Percentiles rank a stretch among this genome's conserved stretches.
Conservation (phyloP, 1,140 invertebrate genomes). For the Anadara kagoshimensis region DNA sequence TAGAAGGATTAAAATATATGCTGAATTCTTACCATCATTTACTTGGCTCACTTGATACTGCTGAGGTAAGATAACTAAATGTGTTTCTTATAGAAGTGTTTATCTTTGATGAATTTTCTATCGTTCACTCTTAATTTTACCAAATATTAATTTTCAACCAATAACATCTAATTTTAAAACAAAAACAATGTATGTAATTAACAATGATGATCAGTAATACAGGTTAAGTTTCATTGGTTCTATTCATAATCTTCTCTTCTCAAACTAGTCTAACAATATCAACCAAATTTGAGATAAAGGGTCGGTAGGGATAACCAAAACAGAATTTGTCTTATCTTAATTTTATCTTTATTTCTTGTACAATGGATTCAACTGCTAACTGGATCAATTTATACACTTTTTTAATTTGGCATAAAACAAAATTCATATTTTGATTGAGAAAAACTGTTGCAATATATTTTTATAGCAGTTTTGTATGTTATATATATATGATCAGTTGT, state of each 20-base stretch:
- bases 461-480: not conserved
- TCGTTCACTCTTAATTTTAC: not conserved
- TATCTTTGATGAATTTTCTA: not conserved
- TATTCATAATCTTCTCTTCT: no score
- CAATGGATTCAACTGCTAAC: not conserved
- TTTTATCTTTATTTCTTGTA: not conserved
- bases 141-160: not conserved
- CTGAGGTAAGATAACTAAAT: constrained; percentile 63
- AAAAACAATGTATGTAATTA: not conserved
- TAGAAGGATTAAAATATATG: constrained; percentile 71
- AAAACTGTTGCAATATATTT: not conserved
- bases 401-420: not conserved
- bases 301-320: no score
- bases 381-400: not conserved
- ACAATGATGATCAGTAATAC: no score
- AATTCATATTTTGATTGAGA: not conserved
- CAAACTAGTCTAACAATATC: no score
- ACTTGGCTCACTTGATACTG: constrained; percentile 68
- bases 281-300: no score
- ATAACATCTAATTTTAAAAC: not conserved
- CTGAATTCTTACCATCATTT: constrained; percentile 70
- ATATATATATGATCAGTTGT: not conserved
- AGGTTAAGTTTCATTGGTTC: no score
- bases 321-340: no score
- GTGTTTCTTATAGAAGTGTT: not conserved